phyloP scores from a whole-genome alignment of 2,797 vertebrate species.

The Enteromius thamalakanensis region DNA sequence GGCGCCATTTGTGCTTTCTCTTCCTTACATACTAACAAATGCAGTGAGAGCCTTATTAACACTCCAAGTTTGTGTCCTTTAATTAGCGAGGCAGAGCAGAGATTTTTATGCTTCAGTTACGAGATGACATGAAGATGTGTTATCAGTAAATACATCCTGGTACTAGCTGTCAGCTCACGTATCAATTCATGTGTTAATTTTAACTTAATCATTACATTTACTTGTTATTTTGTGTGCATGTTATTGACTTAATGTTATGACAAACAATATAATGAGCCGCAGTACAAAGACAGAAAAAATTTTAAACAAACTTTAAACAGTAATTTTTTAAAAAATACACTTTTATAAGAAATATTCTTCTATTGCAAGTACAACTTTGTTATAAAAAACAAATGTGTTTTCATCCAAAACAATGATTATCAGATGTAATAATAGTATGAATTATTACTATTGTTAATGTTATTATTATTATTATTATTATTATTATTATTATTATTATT shows the following conservation, averaged over 20 bases:
- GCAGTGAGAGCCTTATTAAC: not conserved
- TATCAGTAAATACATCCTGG: constrained; percentile 5
- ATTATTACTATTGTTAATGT: no score
- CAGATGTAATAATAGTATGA: not conserved
- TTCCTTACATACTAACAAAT: not conserved
- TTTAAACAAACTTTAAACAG: not conserved
- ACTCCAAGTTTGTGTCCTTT: constrained; percentile 17
- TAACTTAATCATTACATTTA: not conserved
- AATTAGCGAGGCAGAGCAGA: constrained; percentile 17
- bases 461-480: no score
- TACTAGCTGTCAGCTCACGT: constrained; percentile 22
- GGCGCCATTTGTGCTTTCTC: constrained; percentile 30
- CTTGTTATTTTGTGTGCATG: not conserved
- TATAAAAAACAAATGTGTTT: not conserved
- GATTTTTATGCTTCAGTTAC: not conserved
- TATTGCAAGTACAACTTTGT: not conserved
- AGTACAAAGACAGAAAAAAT: not conserved
- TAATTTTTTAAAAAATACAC: no score
- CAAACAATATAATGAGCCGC: not conserved
- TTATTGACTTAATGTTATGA: not conserved
- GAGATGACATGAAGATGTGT: constrained; percentile 2
- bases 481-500: no score
- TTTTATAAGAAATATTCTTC: no score
- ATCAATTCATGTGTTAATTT: constrained; percentile 1
- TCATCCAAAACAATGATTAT: not conserved